Evolutionary conservation across 2,113 vertebrate genomes (phyloP).

Genomic region (Macaca mulatta): DNA sequence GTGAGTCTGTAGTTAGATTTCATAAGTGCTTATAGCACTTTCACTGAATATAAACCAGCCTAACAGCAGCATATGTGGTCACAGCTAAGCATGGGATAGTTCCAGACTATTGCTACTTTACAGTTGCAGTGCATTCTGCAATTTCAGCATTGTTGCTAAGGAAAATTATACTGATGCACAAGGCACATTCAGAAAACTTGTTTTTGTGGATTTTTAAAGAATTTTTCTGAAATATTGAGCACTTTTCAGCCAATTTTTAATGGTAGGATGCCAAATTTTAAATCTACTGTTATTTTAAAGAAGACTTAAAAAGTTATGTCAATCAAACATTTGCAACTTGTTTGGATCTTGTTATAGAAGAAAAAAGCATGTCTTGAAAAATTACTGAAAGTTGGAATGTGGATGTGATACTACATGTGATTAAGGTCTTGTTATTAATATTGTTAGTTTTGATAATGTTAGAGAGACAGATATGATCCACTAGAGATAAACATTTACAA

Average conservation of each 20-base stretch:
- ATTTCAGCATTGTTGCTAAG: background rate
- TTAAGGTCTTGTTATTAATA: background rate
- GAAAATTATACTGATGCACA: background rate
- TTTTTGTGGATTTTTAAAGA: background rate
- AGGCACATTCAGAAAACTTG: background rate
- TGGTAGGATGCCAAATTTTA: background rate
- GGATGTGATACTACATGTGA: background rate
- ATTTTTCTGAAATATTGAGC: background rate
- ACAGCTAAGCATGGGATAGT: background rate
- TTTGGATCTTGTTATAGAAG: background rate
- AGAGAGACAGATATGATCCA: background rate
- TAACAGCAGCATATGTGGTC: background rate
- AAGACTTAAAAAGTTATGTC: background rate
- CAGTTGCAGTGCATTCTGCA: background rate
- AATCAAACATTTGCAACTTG: background rate
- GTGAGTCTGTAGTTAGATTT: background rate
- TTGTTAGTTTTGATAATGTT: background rate
- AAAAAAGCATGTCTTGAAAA: background rate
- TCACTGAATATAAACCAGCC: background rate
- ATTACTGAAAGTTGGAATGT: background rate
- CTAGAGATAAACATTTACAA: background rate
- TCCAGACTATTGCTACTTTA: background rate
- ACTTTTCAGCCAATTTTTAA: background rate
- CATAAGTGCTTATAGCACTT: background rate
- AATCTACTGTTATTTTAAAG: background rate